phyloP scores from a whole-genome alignment of 2,797 vertebrate genomes.

The Scarus forsteni region DNA sequence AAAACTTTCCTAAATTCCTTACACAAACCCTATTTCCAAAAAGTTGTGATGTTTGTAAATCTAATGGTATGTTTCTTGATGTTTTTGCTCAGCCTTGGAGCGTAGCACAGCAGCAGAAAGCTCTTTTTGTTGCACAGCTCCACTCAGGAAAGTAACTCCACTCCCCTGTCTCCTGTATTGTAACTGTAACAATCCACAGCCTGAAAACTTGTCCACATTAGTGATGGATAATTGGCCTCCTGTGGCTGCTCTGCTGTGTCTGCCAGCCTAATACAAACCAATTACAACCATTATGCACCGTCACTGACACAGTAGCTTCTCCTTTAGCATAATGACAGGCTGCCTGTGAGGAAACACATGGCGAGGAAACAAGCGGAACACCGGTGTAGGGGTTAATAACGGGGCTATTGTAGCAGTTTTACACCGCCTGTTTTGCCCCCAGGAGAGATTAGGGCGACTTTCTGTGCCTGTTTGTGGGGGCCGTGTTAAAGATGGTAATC shows the following conservation, averaged over 20 bases:
- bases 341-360: conserved; percentile 58
- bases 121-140: not conserved
- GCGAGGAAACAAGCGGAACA: conserved; percentile 47
- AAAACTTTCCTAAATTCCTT: too few relatives aligned
- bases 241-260: conserved; percentile 55
- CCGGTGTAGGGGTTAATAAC: conserved; percentile 56
- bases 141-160: too few relatives aligned
- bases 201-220: conserved; percentile 55
- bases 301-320: conserved; percentile 59
- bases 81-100: too few relatives aligned
- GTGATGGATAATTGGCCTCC: conserved; percentile 62
- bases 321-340: conserved; percentile 55
- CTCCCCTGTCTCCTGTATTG: conserved; percentile 17
- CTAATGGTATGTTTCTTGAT: too few relatives aligned
- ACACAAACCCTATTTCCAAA: too few relatives aligned
- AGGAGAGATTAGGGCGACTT: conserved; percentile 60
- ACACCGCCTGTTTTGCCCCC: conserved; percentile 51
- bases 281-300: conserved; percentile 65
- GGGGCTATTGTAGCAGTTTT: conserved; percentile 57
- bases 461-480: conserved; percentile 59
- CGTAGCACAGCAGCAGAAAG: not conserved
- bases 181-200: conserved; percentile 49
- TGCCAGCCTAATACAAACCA: conserved; percentile 64
- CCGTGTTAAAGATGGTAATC: conserved; percentile 68
- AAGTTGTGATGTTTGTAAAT: too few relatives aligned